phyloP scores from a whole-genome alignment of 2,113 vertebrate species.

The Otis tarda region DNA sequence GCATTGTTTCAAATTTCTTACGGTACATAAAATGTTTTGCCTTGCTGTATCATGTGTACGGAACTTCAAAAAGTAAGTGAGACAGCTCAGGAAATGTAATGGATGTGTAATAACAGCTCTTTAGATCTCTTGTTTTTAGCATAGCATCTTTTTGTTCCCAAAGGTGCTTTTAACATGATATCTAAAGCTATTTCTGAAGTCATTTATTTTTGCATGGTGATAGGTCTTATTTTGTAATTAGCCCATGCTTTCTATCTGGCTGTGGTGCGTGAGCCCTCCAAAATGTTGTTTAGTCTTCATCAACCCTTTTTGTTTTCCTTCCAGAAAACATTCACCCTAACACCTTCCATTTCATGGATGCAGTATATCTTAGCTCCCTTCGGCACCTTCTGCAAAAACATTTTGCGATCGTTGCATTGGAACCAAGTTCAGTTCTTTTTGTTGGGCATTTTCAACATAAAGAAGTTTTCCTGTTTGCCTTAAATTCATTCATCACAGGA shows the following conservation, averaged over 20 bases:
- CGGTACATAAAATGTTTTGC: constrained; percentile 80
- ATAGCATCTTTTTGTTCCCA: constrained; percentile 77
- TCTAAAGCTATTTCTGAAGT: constrained; percentile 81
- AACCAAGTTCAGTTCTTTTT: neutral
- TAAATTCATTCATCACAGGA: neutral
- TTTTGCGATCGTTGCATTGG: neutral
- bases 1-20: constrained; percentile 87
- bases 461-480: constrained; percentile 23
- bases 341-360: neutral
- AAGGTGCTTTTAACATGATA: constrained; percentile 93
- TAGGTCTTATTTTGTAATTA: constrained; percentile 85
- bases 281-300: constrained; percentile 35
- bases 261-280: neutral
- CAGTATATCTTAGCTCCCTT: neutral
- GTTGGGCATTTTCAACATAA: neutral
- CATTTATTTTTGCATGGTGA: constrained; percentile 79
- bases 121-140: constrained; percentile 82
- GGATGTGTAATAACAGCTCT: constrained; percentile 82
- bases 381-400: neutral
- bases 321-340: constrained; percentile 28
- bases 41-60: constrained; percentile 74
- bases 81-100: constrained; percentile 85
- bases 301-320: constrained; percentile 7
- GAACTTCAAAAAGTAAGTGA: constrained; percentile 82
- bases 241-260: constrained; percentile 47